Conservation (phyloP, 2,113 vertebrate species). For the Benitochromis conjunctus region DNA sequence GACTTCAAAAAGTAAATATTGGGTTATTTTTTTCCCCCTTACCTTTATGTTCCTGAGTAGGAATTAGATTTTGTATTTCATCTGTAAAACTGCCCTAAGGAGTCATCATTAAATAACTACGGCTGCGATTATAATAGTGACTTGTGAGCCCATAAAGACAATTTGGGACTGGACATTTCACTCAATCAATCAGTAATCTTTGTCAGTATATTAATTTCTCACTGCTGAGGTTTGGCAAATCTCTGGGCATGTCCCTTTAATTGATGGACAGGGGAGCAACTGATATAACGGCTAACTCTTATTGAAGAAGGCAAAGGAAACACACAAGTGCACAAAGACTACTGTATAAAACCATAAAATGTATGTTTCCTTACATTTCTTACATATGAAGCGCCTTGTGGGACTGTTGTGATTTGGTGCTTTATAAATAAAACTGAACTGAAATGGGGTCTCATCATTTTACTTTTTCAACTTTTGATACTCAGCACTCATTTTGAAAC, state of each 20-base stretch:
- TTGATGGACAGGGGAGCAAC: not conserved
- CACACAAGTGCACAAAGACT: not conserved
- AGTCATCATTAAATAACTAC: not conserved
- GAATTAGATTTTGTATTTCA: not conserved
- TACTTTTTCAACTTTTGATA: not conserved
- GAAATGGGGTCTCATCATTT: not conserved
- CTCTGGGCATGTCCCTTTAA: not conserved
- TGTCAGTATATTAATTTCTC: not conserved
- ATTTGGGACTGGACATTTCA: not conserved
- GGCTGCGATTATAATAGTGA: not conserved
- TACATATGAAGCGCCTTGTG: not conserved
- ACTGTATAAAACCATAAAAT: not conserved
- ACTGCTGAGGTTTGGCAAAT: not conserved
- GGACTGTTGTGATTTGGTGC: not conserved
- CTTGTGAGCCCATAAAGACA: not conserved
- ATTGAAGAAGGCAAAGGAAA: not conserved
- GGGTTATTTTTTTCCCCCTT: not conserved
- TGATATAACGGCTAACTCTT: not conserved
- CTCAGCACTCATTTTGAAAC: not conserved
- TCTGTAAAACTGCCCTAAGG: not conserved
- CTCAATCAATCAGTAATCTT: not conserved
- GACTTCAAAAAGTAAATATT: slow-evolving; percentile 55
- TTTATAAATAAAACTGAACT: not conserved
- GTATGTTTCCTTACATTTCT: not conserved
- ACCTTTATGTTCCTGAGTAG: not conserved